Conservation (phyloP, 2,888 invertebrate species). For the Drosophila diplacantha region DNA sequence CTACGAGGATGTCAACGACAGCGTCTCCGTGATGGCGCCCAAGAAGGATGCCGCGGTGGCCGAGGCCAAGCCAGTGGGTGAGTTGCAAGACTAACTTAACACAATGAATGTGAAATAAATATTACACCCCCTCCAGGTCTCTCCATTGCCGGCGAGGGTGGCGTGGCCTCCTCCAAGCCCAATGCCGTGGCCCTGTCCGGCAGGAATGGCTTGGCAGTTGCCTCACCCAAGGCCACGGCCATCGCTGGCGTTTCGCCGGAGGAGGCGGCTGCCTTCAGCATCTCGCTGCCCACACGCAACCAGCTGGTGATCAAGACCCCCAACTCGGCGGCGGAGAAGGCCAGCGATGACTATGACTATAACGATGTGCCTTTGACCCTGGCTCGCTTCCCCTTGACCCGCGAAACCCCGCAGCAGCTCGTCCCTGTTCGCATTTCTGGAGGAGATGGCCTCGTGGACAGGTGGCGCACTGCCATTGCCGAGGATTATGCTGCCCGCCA, state of each 20-base stretch:
- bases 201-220: slow-evolving; percentile 83
- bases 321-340: slow-evolving; percentile 44
- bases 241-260: slow-evolving; percentile 83
- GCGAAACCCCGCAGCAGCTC: slow-evolving; percentile 46
- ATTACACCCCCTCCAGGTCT: slow-evolving; percentile 78
- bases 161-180: slow-evolving; percentile 85
- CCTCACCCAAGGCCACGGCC: slow-evolving; percentile 85
- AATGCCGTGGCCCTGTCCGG: slow-evolving; percentile 85
- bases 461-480: slow-evolving; percentile 71
- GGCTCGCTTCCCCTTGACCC: slow-evolving; percentile 51
- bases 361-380: slow-evolving; percentile 45
- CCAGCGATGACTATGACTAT: slow-evolving; percentile 68
- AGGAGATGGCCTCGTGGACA: slow-evolving; percentile 56
- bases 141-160: slow-evolving; percentile 82
- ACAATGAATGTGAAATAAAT: too few species aligned
- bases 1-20: slow-evolving; percentile 76
- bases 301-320: slow-evolving; percentile 72
- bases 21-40: slow-evolving; percentile 79
- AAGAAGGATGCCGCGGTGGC: slow-evolving; percentile 83
- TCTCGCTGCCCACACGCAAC: slow-evolving; percentile 72
- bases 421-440: slow-evolving; percentile 34
- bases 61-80: slow-evolving; percentile 86
- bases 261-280: slow-evolving; percentile 76
- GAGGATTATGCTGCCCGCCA: slow-evolving; percentile 62
- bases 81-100: slow-evolving; percentile 50